Conservation (phyloP, 2,797 vertebrate species). For the Crypturellus tataupa region DNA sequence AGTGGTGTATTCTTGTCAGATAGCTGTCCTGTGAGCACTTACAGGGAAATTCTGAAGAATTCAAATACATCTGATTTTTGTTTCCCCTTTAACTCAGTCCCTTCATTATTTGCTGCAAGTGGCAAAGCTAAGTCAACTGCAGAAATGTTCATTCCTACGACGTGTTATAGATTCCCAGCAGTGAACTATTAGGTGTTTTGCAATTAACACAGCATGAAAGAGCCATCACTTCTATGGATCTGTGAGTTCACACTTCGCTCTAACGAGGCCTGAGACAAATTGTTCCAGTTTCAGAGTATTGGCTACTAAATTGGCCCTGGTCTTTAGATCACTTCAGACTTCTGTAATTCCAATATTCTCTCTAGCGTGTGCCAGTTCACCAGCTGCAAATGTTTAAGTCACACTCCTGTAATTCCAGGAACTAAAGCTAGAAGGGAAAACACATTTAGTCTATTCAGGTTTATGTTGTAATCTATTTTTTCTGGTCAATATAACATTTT, state of each 20-base stretch:
- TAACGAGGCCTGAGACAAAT: constrained; percentile 46
- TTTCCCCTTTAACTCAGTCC: background rate
- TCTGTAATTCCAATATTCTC: constrained; percentile 1
- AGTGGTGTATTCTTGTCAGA: background rate
- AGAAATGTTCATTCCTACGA: background rate
- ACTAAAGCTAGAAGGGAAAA: background rate
- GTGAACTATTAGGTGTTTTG: constrained; percentile 44
- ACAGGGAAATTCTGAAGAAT: background rate
- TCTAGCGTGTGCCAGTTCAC: background rate
- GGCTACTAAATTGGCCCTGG: constrained; percentile 50
- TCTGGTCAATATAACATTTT: background rate
- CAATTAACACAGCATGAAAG: constrained; percentile 59
- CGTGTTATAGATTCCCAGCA: constrained; percentile 47
- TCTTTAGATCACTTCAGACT: background rate
- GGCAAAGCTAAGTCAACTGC: background rate
- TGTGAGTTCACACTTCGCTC: constrained; percentile 1
- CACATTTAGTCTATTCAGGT: background rate
- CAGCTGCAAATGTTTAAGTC: background rate
- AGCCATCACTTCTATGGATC: background rate
- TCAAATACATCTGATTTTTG: background rate
- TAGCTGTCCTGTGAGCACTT: background rate
- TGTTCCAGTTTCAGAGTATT: background rate
- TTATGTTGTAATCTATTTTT: background rate
- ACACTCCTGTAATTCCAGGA: background rate
- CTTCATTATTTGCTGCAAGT: background rate